Base-by-base conservation (phyloP, 2,888 invertebrate genomes). In the Artemia sinica region DNA sequence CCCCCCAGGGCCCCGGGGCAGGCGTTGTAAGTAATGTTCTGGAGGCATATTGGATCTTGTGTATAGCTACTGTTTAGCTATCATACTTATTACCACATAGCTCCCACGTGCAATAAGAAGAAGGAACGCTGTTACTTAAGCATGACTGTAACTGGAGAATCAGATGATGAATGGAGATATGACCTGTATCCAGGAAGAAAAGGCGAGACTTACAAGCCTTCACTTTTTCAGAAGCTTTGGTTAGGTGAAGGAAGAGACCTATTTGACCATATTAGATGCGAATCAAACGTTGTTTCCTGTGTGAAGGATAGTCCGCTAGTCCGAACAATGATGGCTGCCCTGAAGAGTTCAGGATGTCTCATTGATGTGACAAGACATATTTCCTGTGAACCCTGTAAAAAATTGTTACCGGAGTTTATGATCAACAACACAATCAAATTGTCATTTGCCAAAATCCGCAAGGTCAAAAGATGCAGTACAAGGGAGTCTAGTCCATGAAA, bases 361-460 rank as follows among this genome's bases (percentile, higher is more conserved):
- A n/a, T n/a, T n/a, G n/a, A n/a, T n/a, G n/a, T n/a, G n/a, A n/a
- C n/a, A n/a, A n/a, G n/a, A n/a, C n/a, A n/a, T n/a, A n/a, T n/a
- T n/a, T n/a, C n/a, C n/a, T n/a, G n/a, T n/a, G n/a, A n/a, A n/a
- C n/a, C n/a, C n/a, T n/a, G n/a, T n/a, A n/a, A n/a, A n/a, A n/a
- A n/a, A n/a, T n/a, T n/a, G n/a, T n/a, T n/a, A n/a, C n/a, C n/a
- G n/a, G n/a, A n/a, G n/a, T n/a, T n/a, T n/a, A n/a, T n/a, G n/a
- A n/a, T n/a, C n/a, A n/a, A n/a, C n/a, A n/a, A n/a, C n/a, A n/a
- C n/a, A n/a, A n/a, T n/a, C n/a, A n/a, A n/a, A 86, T 96, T 71
- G 87, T 96, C 0, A 83, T 96, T 2, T 96, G 95, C 74, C 90
- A 94, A 76, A 95, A 95, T 86, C 85, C 69, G 86, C 87, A 0